Percentiles rank a stretch among this genome's conserved stretches.
These are phyloP conservation scores for Eupelmus urozonus DNA, from an alignment of 2,888 invertebrate species.

Conservation along the genomic window DNA sequence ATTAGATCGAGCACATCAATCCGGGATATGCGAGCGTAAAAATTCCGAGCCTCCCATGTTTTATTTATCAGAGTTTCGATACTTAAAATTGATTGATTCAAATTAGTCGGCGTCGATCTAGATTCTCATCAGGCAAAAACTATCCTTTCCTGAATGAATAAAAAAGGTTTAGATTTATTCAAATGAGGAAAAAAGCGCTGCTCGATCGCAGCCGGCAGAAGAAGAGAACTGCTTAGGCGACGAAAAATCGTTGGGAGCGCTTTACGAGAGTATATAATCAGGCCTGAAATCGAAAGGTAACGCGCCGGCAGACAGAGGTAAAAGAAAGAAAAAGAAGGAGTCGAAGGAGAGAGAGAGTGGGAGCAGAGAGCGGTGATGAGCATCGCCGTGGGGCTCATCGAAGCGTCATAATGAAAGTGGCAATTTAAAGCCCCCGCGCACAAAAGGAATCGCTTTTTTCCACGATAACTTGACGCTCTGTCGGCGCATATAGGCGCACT, in stretches of 20 bases:
- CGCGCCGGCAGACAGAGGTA: constrained; percentile 9
- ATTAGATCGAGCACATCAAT: constrained; percentile 7
- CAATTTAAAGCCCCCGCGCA: constrained; percentile 44
- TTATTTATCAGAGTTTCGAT: background rate
- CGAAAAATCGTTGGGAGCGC: background rate
- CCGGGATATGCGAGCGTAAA: background rate
- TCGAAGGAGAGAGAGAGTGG: background rate
- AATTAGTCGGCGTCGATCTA: constrained; percentile 4
- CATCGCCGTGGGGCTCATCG: constrained; percentile 47
- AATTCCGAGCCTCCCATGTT: background rate
- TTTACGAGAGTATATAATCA: constrained; percentile 44
- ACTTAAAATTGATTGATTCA: constrained; percentile 19
- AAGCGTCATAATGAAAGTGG: constrained; percentile 57
- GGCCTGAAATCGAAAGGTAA: constrained; percentile 49
- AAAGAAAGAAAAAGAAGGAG: constrained; percentile 17
- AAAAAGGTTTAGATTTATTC: background rate
- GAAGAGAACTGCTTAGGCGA: background rate
- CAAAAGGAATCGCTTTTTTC: constrained; percentile 54
- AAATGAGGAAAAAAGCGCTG: background rate
- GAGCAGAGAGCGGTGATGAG: constrained; percentile 27
- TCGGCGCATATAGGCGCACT: constrained; percentile 1
- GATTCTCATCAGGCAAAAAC: too few species aligned
- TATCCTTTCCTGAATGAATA: background rate
- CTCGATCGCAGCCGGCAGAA: too few species aligned
- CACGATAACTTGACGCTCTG: constrained; percentile 44